A percentile compares a stretch with the other conserved stretches of the same genome.
Conservation (phyloP, 2,888 invertebrate species). For the Diloba caeruleocephala region DNA sequence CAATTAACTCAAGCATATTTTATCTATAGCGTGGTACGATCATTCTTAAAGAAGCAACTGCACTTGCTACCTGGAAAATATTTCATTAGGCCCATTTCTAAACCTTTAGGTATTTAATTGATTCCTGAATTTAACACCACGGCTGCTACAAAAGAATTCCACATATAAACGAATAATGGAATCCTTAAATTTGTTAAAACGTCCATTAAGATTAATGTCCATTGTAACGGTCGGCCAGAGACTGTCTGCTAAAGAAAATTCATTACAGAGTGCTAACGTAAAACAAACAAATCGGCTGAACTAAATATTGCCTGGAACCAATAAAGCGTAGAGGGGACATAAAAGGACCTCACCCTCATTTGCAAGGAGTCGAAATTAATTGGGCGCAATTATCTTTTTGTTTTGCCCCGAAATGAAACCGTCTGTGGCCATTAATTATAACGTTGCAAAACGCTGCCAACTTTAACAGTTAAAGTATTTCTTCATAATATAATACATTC, state of each 20-base stretch:
- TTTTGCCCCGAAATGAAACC: constrained; percentile 76
- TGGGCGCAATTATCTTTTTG: constrained; percentile 86
- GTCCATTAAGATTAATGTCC: constrained; percentile 47
- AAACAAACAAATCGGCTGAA: constrained; percentile 75
- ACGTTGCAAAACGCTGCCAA: constrained; percentile 67
- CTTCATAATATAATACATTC: constrained; percentile 62
- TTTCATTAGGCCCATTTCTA: constrained; percentile 1
- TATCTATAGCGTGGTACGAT: too few species aligned
- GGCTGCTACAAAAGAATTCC: constrained; percentile 27
- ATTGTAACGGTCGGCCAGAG: constrained; percentile 43
- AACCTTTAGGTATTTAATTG: constrained; percentile 15
- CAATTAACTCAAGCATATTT: too few species aligned
- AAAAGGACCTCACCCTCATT: constrained; percentile 75
- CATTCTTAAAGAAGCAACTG: too few species aligned
- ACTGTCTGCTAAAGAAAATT: constrained; percentile 61
- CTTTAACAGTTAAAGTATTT: constrained; percentile 55
- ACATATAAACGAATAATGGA: constrained; percentile 23
- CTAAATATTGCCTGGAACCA: constrained; percentile 71
- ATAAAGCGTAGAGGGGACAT: constrained; percentile 70
- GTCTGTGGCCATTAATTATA: constrained; percentile 79
- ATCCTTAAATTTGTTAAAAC: constrained; percentile 48
- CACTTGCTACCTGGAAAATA: neutral
- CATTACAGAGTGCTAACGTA: constrained; percentile 66
- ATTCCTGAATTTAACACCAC: constrained; percentile 11
- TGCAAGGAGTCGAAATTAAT: constrained; percentile 85